These are phyloP conservation scores for Misgurnus anguillicaudatus DNA, from an alignment of 2,113 vertebrate species.

Conservation along the genomic window DNA sequence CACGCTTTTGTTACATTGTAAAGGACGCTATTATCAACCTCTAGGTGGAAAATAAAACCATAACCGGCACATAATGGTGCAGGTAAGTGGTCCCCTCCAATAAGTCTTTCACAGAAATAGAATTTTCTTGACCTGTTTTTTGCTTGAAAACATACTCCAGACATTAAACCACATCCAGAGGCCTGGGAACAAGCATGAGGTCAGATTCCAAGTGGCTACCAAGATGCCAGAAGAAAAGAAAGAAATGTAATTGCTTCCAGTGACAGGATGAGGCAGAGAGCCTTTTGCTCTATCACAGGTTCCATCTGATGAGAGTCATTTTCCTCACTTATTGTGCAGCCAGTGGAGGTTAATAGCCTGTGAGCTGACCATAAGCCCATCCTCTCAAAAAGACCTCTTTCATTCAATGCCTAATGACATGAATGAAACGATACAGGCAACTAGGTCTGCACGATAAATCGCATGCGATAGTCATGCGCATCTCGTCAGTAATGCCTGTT, in stretches of 20 bases:
- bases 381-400: not conserved
- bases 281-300: constrained; percentile 6
- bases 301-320: constrained; percentile 16
- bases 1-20: too few relatives aligned
- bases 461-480: too few relatives aligned
- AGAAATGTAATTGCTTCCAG: constrained; percentile 61
- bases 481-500: too few relatives aligned
- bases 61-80: too few relatives aligned
- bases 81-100: not conserved
- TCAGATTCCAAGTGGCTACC: not conserved
- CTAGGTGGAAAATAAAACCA: too few relatives aligned
- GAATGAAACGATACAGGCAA: not conserved
- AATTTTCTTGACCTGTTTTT: not conserved
- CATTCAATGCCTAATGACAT: not conserved
- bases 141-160: not conserved
- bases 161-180: not conserved
- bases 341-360: constrained; percentile 5
- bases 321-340: not conserved
- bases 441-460: too few relatives aligned
- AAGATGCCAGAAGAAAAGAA: not conserved
- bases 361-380: too few relatives aligned
- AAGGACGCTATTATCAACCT: too few relatives aligned
- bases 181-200: not conserved
- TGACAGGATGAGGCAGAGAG: constrained; percentile 65
- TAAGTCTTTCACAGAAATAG: not conserved